Percentiles rank a stretch among this genome's conserved stretches.
phyloP scores from a whole-genome alignment of 2,888 invertebrate species.

The Kuschelorhynchus macadamiae region DNA sequence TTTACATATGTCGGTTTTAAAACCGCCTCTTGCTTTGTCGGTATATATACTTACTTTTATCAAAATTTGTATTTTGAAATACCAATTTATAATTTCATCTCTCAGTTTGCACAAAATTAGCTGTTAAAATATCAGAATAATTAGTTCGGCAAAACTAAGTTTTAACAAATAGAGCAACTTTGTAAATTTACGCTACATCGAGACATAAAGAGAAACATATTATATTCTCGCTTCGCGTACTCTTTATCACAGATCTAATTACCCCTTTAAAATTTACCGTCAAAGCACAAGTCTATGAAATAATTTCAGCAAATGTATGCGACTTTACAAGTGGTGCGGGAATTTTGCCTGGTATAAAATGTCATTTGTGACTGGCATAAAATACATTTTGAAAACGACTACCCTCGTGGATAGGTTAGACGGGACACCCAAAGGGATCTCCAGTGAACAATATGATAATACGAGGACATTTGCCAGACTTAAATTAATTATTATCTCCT shows the following conservation, averaged over 20 bases:
- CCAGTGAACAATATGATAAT: conserved; percentile 37
- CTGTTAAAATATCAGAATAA: no score
- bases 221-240: conserved; percentile 5
- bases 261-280: conserved; percentile 32
- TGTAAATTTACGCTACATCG: no score
- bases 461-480: conserved; percentile 36
- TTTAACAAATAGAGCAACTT: no score
- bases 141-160: no score
- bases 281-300: conserved; percentile 34
- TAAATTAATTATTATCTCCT: conserved; percentile 26
- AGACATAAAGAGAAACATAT: no score
- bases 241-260: conserved; percentile 21
- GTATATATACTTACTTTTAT: no score
- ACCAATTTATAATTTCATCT: no score
- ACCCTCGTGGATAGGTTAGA: conserved; percentile 6
- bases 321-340: conserved; percentile 32
- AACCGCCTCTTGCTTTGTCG: no score
- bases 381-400: conserved; percentile 31
- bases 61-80: no score
- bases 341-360: conserved; percentile 29
- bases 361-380: conserved; percentile 36
- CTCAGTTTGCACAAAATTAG: no score
- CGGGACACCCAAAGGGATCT: conserved; percentile 8
- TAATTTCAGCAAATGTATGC: conserved; percentile 35
- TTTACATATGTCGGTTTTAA: no score